Percentiles rank a stretch among this genome's conserved stretches.
Conservation (phyloP, 2,797 vertebrate genomes). For the Gadopsis marmoratus region DNA sequence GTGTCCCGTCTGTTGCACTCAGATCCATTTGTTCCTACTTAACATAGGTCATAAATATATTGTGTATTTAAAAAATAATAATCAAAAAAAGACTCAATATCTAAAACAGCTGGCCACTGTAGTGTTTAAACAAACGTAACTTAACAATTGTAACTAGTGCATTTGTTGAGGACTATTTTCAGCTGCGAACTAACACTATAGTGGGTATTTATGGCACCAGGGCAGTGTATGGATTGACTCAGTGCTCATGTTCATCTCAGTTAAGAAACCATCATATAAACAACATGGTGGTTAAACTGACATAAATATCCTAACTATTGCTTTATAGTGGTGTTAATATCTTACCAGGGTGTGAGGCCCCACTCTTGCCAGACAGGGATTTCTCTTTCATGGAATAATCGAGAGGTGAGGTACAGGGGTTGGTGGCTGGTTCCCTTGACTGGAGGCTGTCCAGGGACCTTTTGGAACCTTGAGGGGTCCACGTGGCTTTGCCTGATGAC, state of each 20-base stretch:
- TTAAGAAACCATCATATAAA: neutral
- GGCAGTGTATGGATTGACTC: neutral
- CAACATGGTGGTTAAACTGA: too few relatives aligned
- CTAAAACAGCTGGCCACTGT: neutral
- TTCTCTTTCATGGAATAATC: slow-evolving; percentile 91
- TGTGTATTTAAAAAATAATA: too few relatives aligned
- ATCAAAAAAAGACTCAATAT: neutral
- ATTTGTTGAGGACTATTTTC: neutral
- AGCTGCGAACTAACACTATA: neutral
- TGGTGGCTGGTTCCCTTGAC: slow-evolving; percentile 43
- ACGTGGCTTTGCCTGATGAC: slow-evolving; percentile 66
- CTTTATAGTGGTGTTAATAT: neutral
- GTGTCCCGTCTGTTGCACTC: neutral
- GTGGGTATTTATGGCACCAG: slow-evolving; percentile 1
- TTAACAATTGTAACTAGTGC: neutral
- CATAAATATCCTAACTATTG: neutral
- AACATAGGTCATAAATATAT: neutral
- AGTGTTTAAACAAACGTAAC: neutral
- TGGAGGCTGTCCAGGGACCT: slow-evolving; percentile 77
- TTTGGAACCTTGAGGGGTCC: slow-evolving; percentile 74
- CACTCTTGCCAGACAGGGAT: slow-evolving; percentile 78
- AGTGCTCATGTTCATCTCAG: neutral
- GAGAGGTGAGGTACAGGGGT: slow-evolving; percentile 77
- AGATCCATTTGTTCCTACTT: neutral
- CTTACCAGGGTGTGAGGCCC: slow-evolving; percentile 76